Conservation (phyloP, 35 echinoderm and acorn worm species). For the Anneissia japonica region DNA sequence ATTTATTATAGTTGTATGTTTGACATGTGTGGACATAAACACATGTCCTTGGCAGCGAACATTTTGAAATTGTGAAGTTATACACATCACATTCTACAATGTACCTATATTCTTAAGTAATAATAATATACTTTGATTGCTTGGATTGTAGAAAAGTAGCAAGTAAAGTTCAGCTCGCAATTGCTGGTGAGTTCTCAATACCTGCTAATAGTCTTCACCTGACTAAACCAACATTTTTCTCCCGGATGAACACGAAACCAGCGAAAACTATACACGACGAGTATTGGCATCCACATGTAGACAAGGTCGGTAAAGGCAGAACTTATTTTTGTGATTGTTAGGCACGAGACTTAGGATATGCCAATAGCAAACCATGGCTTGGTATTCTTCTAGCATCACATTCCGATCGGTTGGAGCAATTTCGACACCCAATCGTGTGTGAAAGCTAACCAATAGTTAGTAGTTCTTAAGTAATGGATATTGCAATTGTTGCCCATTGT, state of each 20-base stretch:
- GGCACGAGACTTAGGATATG: neutral
- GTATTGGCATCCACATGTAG: constrained; percentile 93
- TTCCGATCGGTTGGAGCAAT: neutral
- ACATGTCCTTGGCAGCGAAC: no score
- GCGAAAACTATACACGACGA: constrained; percentile 93
- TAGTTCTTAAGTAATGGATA: neutral
- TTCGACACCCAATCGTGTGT: neutral
- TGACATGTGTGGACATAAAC: no score
- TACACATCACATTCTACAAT: no score
- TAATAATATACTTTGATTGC: neutral
- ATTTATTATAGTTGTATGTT: no score
- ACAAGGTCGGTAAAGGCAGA: constrained; percentile 66
- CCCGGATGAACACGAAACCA: constrained; percentile 74
- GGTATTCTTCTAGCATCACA: neutral
- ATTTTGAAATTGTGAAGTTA: no score
- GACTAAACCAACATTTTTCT: constrained; percentile 91
- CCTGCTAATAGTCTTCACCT: constrained; percentile 64
- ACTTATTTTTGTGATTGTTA: neutral
- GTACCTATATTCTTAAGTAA: no score
- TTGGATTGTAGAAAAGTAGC: constrained; percentile 51
- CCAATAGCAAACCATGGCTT: neutral
- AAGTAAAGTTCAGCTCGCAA: constrained; percentile 66
- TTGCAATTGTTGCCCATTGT: no score
- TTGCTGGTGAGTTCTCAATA: constrained; percentile 59
- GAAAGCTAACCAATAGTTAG: neutral